Percentiles rank a stretch among this genome's conserved stretches.
Evolutionary conservation across 2,888 invertebrate species (phyloP).

Genomic region (Drosophila greeni): DNA sequence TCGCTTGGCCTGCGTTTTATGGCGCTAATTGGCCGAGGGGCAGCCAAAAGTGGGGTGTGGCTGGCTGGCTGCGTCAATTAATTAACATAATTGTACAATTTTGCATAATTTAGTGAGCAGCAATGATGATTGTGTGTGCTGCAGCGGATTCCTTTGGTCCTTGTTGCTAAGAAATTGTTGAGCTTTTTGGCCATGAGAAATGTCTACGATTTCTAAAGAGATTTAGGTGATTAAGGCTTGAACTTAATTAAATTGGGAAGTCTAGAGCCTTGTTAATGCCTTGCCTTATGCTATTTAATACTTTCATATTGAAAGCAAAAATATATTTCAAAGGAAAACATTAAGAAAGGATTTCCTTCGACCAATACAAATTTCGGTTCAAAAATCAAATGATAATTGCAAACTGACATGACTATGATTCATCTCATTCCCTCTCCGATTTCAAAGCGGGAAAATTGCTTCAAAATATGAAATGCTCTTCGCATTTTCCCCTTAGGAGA

Average conservation of each 20-base stretch:
- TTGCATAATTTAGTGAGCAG: constrained; percentile 63
- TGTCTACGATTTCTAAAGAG: background rate
- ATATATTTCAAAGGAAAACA: constrained; percentile 2
- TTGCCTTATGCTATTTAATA: background rate
- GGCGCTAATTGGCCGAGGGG: constrained; percentile 62
- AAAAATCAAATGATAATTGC: constrained; percentile 34
- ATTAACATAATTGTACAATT: constrained; percentile 73
- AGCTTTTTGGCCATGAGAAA: background rate
- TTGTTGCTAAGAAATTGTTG: constrained; percentile 8
- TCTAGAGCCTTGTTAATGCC: background rate
- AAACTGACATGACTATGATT: constrained; percentile 21
- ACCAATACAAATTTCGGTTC: constrained; percentile 5
- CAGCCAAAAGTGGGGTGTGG: constrained; percentile 12
- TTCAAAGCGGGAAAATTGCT: constrained; percentile 47
- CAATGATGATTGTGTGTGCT: constrained; percentile 35
- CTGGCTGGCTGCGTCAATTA: constrained; percentile 59
- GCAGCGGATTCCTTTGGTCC: constrained; percentile 7
- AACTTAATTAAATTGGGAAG: background rate
- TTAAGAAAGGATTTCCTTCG: background rate
- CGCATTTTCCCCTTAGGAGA: constrained; percentile 13
- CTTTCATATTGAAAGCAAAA: background rate
- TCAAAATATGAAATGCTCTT: constrained; percentile 56
- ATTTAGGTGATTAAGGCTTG: background rate
- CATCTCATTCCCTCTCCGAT: constrained; percentile 2
- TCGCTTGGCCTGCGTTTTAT: constrained; percentile 68